Evolutionary conservation across 2,797 vertebrate species (phyloP), one percentile per base, ranked within the genome.

Genomic region (Manis javanica): DNA sequence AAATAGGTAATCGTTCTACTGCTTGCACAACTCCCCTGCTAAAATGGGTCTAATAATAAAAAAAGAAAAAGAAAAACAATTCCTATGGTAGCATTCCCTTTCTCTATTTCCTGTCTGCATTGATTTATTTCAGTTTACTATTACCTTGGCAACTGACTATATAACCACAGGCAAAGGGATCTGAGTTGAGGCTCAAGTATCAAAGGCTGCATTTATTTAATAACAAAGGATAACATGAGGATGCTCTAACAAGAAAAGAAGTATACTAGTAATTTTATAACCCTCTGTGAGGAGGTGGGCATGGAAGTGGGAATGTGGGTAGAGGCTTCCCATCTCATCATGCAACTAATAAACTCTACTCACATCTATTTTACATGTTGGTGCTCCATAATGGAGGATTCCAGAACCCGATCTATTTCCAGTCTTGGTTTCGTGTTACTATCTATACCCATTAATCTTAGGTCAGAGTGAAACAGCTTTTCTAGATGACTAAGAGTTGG

Each of bases 401-500:
- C 79, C 71, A 34, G 91, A 91, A 37, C 42, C 71, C 93, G 84
- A 81, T 94, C 61, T 93, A 59, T 88, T 96, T 96, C 72, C 71
- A 92, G 46, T 85, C 75, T 90, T 66, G 74, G 69, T 66, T 93
- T 93, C 57, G 34, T 96, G 66, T 93, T 96, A 85, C 90, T 95
- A 87, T 94, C 66, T 96, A 69, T 93, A 81, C 24, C 64, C 39
- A 49, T 96, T 96, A 92, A 92, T 90, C 92, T 93, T 95, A 94
- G 95, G 64, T 87, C 93, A 94, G 74, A 90, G 66, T 37, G 63
- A 90, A 94, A 64, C n/a, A 57, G 90, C 87, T 96, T 83, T 93
- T 90, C 79, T 82, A 69, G 90, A 96, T 94, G 95, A 93, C 97
- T 96, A 96, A 96, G 75, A 96, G 81, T 61, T 96, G 77, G 61